These are phyloP conservation scores for Tinea semifulvella DNA, from an alignment of 2,888 invertebrate species.

Conservation along the genomic window DNA sequence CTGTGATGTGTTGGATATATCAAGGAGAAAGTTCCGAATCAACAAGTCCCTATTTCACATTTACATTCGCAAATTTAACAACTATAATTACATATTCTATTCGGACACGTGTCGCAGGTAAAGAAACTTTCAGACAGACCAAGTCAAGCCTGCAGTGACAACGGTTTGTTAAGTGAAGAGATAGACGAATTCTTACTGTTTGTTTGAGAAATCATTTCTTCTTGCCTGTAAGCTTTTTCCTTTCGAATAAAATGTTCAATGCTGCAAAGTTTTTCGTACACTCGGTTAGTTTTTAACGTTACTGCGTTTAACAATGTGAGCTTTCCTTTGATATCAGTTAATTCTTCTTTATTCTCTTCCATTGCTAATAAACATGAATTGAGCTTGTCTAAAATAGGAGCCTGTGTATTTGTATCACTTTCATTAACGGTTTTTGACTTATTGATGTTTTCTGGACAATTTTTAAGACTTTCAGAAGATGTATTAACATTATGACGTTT, in stretches of 20 bases:
- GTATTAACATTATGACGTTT: neutral
- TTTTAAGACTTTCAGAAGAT: neutral
- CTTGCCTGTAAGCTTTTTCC: neutral
- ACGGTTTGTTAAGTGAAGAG: no score
- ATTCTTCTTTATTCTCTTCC: slow-evolving; percentile 25
- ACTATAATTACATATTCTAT: no score
- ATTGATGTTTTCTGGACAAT: slow-evolving; percentile 42
- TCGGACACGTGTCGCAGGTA: no score
- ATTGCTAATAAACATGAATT: slow-evolving; percentile 38
- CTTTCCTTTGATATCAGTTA: slow-evolving; percentile 28
- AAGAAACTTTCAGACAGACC: no score
- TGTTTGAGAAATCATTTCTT: neutral
- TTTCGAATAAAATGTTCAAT: slow-evolving; percentile 33
- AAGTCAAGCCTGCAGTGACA: no score
- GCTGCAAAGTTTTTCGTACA: slow-evolving; percentile 34
- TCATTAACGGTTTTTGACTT: slow-evolving; percentile 49
- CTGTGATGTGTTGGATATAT: no score
- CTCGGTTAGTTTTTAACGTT: slow-evolving; percentile 35
- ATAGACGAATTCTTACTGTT: no score
- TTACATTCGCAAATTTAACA: no score
- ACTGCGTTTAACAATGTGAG: slow-evolving; percentile 32
- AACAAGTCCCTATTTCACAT: no score
- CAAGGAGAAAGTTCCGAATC: no score
- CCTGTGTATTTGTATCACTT: slow-evolving; percentile 37
- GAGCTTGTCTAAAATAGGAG: slow-evolving; percentile 40